phyloP scores from a whole-genome alignment of 2,113 vertebrate genomes.

The Gymnocephalus cernua region DNA sequence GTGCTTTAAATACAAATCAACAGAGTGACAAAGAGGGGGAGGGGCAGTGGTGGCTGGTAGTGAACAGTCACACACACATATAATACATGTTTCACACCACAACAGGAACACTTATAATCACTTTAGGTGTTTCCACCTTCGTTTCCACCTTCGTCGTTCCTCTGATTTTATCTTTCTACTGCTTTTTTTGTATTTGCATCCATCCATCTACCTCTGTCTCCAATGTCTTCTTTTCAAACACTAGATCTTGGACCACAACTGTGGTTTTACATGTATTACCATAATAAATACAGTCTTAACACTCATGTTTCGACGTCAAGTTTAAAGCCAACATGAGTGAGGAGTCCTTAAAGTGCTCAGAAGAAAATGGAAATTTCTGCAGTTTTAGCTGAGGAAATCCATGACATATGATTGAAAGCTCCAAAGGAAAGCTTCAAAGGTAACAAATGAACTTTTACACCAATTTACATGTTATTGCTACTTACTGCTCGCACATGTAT shows the following conservation, averaged over 20 bases:
- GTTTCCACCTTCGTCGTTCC: not conserved
- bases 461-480: too few relatives aligned
- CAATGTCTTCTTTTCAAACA: not conserved
- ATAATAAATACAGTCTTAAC: not conserved
- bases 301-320: not conserved
- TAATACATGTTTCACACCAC: not conserved
- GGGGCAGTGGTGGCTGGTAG: too few relatives aligned
- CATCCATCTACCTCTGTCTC: not conserved
- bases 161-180: not conserved
- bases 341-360: not conserved
- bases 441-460: too few relatives aligned
- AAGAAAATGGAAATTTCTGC: not conserved
- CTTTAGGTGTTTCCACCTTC: not conserved
- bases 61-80: not conserved
- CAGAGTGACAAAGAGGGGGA: constrained; percentile 1
- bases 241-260: not conserved
- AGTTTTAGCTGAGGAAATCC: too few relatives aligned
- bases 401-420: too few relatives aligned
- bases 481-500: not conserved
- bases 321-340: not conserved
- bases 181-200: not conserved
- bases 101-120: not conserved
- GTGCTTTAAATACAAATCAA: constrained; percentile 64
- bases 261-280: not conserved
- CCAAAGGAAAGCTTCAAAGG: too few relatives aligned